Percentiles rank a stretch among this genome's conserved stretches.
These are phyloP conservation scores for Ennomos fuscantarius DNA, from an alignment of 2,888 invertebrate genomes.

Conservation along the genomic window DNA sequence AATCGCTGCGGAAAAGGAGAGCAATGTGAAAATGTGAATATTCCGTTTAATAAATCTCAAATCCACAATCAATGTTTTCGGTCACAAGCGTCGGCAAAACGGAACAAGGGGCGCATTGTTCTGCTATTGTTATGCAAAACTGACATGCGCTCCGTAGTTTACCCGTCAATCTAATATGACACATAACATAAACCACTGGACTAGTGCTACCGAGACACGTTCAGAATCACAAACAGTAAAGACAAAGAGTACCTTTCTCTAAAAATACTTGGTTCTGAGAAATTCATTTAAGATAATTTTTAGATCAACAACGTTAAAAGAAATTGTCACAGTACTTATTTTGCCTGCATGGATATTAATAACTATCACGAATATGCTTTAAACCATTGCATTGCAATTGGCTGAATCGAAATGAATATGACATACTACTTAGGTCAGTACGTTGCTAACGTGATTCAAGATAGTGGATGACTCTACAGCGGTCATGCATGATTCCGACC, in stretches of 20 bases:
- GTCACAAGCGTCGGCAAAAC: slow-evolving; percentile 47
- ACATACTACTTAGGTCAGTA: slow-evolving; percentile 51
- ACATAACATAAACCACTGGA: slow-evolving; percentile 55
- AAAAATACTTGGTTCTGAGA: neutral
- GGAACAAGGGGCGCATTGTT: slow-evolving; percentile 56
- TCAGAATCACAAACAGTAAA: slow-evolving; percentile 47
- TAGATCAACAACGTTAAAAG: neutral
- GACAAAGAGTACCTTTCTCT: slow-evolving; percentile 40
- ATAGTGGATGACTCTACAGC: slow-evolving; percentile 68
- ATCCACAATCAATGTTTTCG: slow-evolving; percentile 44
- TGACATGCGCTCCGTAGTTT: slow-evolving; percentile 59
- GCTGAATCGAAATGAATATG: slow-evolving; percentile 42
- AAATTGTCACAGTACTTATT: neutral
- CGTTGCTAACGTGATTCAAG: slow-evolving; percentile 65
- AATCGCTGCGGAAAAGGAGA: slow-evolving; percentile 26
- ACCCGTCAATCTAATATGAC: slow-evolving; percentile 61
- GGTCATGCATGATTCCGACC: slow-evolving; percentile 73
- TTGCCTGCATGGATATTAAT: slow-evolving; percentile 10
- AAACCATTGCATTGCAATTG: slow-evolving; percentile 20
- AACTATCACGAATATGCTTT: slow-evolving; percentile 14
- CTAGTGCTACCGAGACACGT: slow-evolving; percentile 42
- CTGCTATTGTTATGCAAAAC: slow-evolving; percentile 66
- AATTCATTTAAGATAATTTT: slow-evolving; percentile 4
- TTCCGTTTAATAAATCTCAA: slow-evolving; percentile 35
- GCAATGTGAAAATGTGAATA: slow-evolving; percentile 15